Base-by-base conservation (phyloP, 2,888 invertebrate species). In the Eristalinus sepulchralis region DNA sequence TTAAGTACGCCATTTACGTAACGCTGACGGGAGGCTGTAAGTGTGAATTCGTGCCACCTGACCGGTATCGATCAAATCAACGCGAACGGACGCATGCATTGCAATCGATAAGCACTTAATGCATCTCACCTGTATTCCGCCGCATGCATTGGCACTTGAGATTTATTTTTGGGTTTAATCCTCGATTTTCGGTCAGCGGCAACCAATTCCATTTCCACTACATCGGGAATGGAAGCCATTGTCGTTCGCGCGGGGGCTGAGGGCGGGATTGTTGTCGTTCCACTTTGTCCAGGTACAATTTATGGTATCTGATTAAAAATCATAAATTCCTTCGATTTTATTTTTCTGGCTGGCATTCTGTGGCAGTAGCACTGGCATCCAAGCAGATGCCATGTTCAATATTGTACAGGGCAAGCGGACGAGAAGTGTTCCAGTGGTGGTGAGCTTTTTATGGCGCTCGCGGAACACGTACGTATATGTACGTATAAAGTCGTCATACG, bases 221-320 rank as follows among this genome's bases (percentile, higher is more conserved):
- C 47, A 47, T 47, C 47, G 8, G 47, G 47, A 47, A 47, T 6
- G 47, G 47, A 17, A n/a, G 47, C 47, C 47, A 47, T 47, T 47
- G 47, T 47, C 47, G 47, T 47, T 47, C 6, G 17, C 17, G 17
- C 8, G n/a, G 17, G 47, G 8, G 47, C 17, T 17, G 8, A n/a
- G 20, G 24, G 34, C 47, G 47, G n/a, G 53, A 11, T 31, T 60
- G 13, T 34, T 36, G 24, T 57, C 34, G 20, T 53, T 31, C 36
- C 8, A 63, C 53, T 53, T 64, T 34, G 64, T n/a, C 67, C 62
- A 78, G 78, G 72, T 57, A 36, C 11, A 78, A 72, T 72, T 67
- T 76, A 75, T 66, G 63, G 47, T 68, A 73, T 78, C 63, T 73
- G 72, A 72, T 83, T 73, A 72, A 72, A 78, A 83, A 67, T 72